These are phyloP conservation scores for Diabrotica balteata DNA, from an alignment of 2,888 invertebrate species.

Conservation along the genomic window DNA sequence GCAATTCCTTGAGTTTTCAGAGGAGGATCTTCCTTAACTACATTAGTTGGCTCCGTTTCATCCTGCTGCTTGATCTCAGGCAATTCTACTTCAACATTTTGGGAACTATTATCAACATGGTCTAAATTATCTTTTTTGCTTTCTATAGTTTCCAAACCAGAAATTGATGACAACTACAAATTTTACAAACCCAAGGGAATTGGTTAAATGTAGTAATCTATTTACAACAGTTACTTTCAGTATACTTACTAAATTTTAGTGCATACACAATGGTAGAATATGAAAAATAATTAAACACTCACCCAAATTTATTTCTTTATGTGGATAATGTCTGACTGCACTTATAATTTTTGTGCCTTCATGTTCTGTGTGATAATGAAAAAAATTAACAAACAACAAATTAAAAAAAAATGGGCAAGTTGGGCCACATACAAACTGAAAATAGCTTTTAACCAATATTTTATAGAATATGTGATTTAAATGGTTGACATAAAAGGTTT, in stretches of 20 bases:
- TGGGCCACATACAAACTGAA: too few species aligned
- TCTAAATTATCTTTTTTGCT: conserved; percentile 8
- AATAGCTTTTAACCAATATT: too few species aligned
- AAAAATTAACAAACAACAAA: too few species aligned
- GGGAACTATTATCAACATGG: conserved; percentile 21
- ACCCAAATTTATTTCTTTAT: too few species aligned
- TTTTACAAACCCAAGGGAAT: conserved; percentile 1
- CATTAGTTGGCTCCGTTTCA: conserved; percentile 38
- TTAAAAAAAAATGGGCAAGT: too few species aligned
- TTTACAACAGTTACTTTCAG: conserved; percentile 11
- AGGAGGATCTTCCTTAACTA: conserved; percentile 7
- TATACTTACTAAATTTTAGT: conserved; percentile 63
- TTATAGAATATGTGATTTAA: too few species aligned
- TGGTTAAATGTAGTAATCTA: not conserved
- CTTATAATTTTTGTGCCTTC: too few species aligned
- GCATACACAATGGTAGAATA: not conserved
- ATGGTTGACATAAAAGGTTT: too few species aligned
- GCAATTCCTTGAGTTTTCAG: conserved; percentile 46
- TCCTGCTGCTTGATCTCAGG: conserved; percentile 23
- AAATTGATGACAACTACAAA: conserved; percentile 66
- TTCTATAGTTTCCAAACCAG: conserved; percentile 51
- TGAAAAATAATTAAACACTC: not conserved
- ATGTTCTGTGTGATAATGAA: too few species aligned
- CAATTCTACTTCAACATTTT: conserved; percentile 25
- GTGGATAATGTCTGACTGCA: too few species aligned